Conservation (phyloP, 2,888 invertebrate species). For the Girardia tigrina region DNA sequence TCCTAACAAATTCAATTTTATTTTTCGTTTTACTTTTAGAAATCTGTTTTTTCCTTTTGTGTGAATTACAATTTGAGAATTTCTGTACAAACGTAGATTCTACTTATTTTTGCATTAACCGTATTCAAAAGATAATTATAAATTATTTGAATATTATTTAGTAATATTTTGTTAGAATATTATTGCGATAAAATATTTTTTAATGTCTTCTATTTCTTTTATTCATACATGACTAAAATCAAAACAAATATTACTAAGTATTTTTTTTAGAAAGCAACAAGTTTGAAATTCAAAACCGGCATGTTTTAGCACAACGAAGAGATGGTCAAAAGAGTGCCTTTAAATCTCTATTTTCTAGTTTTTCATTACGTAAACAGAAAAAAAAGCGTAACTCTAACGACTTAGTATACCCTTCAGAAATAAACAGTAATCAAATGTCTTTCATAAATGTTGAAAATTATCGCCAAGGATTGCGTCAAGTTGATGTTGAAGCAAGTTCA, state of each 20-base stretch:
- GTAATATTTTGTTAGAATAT: too few relatives aligned
- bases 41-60: too few relatives aligned
- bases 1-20: too few relatives aligned
- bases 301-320: conserved; percentile 11
- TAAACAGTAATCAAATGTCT: conserved; percentile 1
- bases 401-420: conserved; percentile 4
- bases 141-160: too few relatives aligned
- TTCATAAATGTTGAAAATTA: conserved; percentile 15
- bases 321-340: conserved; percentile 23
- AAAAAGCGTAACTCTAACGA: conserved; percentile 12
- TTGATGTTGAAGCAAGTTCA: neutral
- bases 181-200: too few relatives aligned
- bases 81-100: too few relatives aligned
- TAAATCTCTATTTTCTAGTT: conserved; percentile 19
- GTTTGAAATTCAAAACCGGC: neutral
- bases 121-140: too few relatives aligned
- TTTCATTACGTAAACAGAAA: conserved; percentile 13
- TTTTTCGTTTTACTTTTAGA: too few relatives aligned
- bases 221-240: too few relatives aligned
- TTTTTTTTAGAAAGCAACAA: neutral
- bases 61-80: too few relatives aligned
- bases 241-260: neutral
- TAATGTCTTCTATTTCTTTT: too few relatives aligned
- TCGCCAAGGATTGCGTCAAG: conserved; percentile 19
- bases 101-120: too few relatives aligned